Conservation (phyloP, 2,888 invertebrate genomes). For the Epirrhoe alternata region DNA sequence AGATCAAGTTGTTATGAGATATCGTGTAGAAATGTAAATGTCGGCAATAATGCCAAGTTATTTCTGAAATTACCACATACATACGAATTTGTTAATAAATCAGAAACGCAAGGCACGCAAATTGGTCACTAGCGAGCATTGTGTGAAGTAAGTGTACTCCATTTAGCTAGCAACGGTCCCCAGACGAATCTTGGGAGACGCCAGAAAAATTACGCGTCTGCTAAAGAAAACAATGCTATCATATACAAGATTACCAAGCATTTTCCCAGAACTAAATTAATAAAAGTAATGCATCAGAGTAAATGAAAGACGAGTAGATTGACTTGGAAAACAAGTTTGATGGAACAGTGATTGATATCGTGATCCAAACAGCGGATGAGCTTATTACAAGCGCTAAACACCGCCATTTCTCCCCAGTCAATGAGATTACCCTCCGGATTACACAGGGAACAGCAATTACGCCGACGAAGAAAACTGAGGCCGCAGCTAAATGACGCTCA, state of each 20-base stretch:
- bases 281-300: constrained; percentile 27
- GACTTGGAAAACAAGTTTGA: constrained; percentile 31
- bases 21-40: constrained; percentile 49
- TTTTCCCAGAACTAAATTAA: constrained; percentile 15
- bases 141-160: constrained; percentile 47
- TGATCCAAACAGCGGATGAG: constrained; percentile 45
- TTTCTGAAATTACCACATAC: constrained; percentile 38
- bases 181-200: constrained; percentile 42
- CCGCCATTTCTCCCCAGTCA: constrained; percentile 57
- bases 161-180: constrained; percentile 47
- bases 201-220: constrained; percentile 48
- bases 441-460: constrained; percentile 58
- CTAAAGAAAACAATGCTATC: constrained; percentile 41
- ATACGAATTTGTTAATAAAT: constrained; percentile 54
- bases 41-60: constrained; percentile 48
- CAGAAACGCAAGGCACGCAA: constrained; percentile 48
- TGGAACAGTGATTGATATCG: constrained; percentile 41
- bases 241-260: constrained; percentile 22
- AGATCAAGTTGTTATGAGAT: constrained; percentile 39
- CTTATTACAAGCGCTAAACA: constrained; percentile 56
- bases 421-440: constrained; percentile 62
- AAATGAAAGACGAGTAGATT: constrained; percentile 23
- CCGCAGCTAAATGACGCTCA: constrained; percentile 58
- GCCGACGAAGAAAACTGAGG: constrained; percentile 52
- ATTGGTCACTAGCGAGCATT: constrained; percentile 46